Percentiles rank a stretch among this genome's conserved stretches.
Conservation (phyloP, 2,888 invertebrate genomes). For the Mythimna lalbum region DNA sequence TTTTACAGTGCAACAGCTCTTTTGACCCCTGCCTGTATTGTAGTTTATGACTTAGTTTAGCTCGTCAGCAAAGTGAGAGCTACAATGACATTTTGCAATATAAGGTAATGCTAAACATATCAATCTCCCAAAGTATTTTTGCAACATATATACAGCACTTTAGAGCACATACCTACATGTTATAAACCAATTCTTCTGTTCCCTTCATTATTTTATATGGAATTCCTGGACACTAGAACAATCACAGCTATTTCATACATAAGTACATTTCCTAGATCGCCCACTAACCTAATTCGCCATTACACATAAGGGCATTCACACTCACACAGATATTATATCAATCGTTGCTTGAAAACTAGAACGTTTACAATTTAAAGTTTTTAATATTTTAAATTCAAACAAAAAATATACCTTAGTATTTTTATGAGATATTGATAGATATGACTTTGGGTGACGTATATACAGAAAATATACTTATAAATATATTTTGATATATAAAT, state of each 20-base stretch:
- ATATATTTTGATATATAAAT: conserved; percentile 4
- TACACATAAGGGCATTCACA: conserved; percentile 15
- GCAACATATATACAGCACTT: conserved; percentile 26
- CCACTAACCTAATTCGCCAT: conserved; percentile 47
- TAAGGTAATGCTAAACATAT: not conserved
- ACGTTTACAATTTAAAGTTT: not conserved
- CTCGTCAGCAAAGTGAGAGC: not conserved
- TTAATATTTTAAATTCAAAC: not conserved
- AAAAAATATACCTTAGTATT: not conserved
- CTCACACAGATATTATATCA: conserved; percentile 13
- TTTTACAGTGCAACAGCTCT: no score
- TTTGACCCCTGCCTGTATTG: no score
- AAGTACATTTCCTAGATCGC: conserved; percentile 34
- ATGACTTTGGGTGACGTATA: not conserved
- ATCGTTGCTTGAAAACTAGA: conserved; percentile 33
- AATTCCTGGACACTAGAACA: conserved; percentile 37
- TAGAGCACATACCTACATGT: conserved; percentile 12
- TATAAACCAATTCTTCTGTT: conserved; percentile 41
- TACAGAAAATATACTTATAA: conserved; percentile 12
- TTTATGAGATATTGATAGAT: not conserved
- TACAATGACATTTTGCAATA: no score
- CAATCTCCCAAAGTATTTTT: conserved; percentile 6
- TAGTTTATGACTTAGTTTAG: no score
- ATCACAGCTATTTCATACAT: conserved; percentile 56
- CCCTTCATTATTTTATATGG: conserved; percentile 33